Evolutionary conservation across 1,140 invertebrate genomes (phyloP), one percentile per base, ranked within the genome.

Genomic region (Drosophila persimilis): DNA sequence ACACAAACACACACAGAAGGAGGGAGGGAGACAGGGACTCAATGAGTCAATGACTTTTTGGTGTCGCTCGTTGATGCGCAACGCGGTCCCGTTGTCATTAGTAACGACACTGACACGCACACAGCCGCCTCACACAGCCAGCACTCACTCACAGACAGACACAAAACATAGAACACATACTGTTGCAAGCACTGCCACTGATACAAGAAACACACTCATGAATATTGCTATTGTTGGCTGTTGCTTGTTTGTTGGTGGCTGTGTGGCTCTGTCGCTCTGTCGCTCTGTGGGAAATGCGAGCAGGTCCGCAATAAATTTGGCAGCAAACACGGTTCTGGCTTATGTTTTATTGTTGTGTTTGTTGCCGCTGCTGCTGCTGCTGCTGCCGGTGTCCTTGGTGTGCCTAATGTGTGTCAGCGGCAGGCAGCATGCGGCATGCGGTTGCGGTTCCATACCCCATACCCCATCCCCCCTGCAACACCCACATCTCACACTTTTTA

Each of bases 21-120:
- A 9, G 31, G 31, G 31, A 31, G 45, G 51, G 73, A 88, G 35
- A 39, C 35, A 35, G 35, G 35, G 11, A 78, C 81, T 86, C 81
- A 86, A 86, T 81, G 81, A 86, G 81, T 86, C 81, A 86, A 86
- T 86, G 81, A 86, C 81, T 86, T 86, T 86, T 77, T 81, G 81
- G 81, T 86, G 81, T 86, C 74, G 81, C 53, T 75, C 81, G 83
- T 88, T 86, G 81, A 86, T 86, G 81, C 83, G 83, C 77, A 80
- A 66, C 81, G 74, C 78, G 73, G 77, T 67, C 55, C 66, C 83
- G 83, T 86, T 86, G 81, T 86, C 81, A 86, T 86, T 86, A 86
- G 81, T 80, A 86, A 85, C 81, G 85, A 86, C 81, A 81, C 69
- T 31, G 58, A 73, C 57, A 63, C 45, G 43, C 76, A 54, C 48